These are phyloP conservation scores for Megathymus violae DNA, from an alignment of 1,140 invertebrate genomes.

Conservation along the genomic window DNA sequence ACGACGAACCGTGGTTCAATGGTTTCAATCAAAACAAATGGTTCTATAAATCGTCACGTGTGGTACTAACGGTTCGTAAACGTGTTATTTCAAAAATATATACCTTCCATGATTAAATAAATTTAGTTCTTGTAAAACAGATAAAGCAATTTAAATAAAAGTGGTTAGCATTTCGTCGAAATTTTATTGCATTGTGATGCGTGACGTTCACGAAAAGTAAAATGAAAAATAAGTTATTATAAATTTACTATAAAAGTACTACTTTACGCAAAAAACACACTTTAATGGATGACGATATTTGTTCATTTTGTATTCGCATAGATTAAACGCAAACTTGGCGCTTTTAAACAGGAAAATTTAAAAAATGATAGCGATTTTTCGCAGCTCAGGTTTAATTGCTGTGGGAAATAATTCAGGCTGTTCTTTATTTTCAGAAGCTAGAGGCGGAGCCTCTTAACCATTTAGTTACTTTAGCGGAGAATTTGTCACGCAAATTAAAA, in stretches of 20 bases:
- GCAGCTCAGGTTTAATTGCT: conserved; percentile 32
- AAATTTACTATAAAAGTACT: not conserved
- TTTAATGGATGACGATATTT: not conserved
- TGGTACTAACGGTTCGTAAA: no score
- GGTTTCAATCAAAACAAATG: no score
- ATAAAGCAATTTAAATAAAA: no score
- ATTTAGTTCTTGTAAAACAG: no score
- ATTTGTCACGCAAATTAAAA: conserved; percentile 13
- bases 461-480: conserved; percentile 6
- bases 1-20: no score
- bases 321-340: conserved; percentile 7
- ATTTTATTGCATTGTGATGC: no score
- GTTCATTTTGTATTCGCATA: conserved; percentile 5
- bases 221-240: not conserved
- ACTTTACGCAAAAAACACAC: not conserved
- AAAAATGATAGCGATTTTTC: conserved; percentile 25
- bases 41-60: no score
- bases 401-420: conserved; percentile 22
- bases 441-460: conserved; percentile 15
- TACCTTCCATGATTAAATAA: no score
- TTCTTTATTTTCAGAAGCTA: conserved; percentile 19
- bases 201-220: no score
- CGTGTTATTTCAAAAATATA: no score
- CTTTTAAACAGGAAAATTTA: conserved; percentile 11
- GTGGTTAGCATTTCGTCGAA: no score